Evolutionary conservation across 2,888 invertebrate genomes (phyloP), one percentile per base, ranked within the genome.

Genomic region (Leptinotarsa rubiginosa): DNA sequence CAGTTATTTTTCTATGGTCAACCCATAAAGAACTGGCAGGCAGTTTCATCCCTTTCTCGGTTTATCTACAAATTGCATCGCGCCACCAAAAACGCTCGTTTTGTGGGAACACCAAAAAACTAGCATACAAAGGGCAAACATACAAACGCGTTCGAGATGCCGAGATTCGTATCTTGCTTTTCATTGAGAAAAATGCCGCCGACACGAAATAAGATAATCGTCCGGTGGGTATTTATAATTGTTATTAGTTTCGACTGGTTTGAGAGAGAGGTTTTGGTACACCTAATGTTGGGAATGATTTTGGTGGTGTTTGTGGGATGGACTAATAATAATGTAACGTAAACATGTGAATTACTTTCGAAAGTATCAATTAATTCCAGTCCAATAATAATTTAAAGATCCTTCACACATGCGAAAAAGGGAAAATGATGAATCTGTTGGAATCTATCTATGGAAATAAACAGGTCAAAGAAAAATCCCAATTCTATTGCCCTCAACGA

Each of bases 1-100:
- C 50, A 54, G 54, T 41, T 41, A 41, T 31, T 20, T 47, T 25
- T 47, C 20, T 16, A 16, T 49, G 41, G 65, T 65, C 47, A 49
- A 67, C 41, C 41, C 41, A 67, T 50, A 52, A 50, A 7, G 47
- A 22, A 12, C 22, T 54, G 56, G 64, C 25, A 64, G 52, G n/a
- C 65, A 62, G 56, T 22, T 56, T 22, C 56, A 56, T 10, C 47
- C 59, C 67, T 62, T 56, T 49, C 50, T 50, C 49, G 20, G 10
- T 52, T 72, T 75, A 75, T 75, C 75, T 69, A 72, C 72, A 67
- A 75, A 75, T 75, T 75, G 72, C 67, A 75, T 75, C 75, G 66
- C 62, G 69, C 69, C 69, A 25, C 67, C 72, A 69, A 69, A 69
- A 72, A 66, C 65, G 52, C 65, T 72, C 66, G 72, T 75, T 62